Conservation (phyloP, 2,113 vertebrate genomes). For the Forbesichthys agassizii region DNA sequence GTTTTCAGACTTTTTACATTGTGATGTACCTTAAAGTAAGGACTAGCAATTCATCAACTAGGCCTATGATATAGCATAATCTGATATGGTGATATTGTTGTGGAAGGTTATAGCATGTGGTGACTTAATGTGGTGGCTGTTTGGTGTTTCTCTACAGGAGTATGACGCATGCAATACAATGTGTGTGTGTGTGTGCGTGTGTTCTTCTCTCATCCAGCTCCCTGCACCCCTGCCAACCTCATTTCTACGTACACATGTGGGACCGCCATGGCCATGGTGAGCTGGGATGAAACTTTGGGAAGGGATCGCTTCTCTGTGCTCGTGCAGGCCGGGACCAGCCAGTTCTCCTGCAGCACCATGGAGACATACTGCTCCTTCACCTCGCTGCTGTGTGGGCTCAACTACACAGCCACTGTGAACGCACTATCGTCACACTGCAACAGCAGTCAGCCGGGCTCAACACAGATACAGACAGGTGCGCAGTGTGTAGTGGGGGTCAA, state of each 20-base stretch:
- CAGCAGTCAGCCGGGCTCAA: slow-evolving; percentile 58
- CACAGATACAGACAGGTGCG: slow-evolving; percentile 64
- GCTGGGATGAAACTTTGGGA: slow-evolving; percentile 71
- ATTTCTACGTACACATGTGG: slow-evolving; percentile 59
- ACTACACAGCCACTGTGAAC: slow-evolving; percentile 60
- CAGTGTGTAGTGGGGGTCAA: not conserved
- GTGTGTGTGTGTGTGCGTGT: not conserved
- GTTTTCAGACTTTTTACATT: no score
- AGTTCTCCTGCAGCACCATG: slow-evolving; percentile 37
- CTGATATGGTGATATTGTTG: no score
- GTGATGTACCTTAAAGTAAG: no score
- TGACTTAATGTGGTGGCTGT: not conserved
- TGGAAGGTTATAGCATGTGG: not conserved
- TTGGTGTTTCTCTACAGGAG: not conserved
- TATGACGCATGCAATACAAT: not conserved
- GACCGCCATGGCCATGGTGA: slow-evolving; percentile 54
- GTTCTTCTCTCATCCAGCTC: slow-evolving; percentile 49
- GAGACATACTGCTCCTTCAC: slow-evolving; percentile 57
- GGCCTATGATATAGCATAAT: no score
- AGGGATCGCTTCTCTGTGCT: slow-evolving; percentile 46
- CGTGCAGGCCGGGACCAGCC: slow-evolving; percentile 31
- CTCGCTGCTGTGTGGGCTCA: slow-evolving; percentile 63
- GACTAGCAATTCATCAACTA: no score
- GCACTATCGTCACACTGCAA: slow-evolving; percentile 69
- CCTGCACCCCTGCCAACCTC: slow-evolving; percentile 69